A percentile compares a stretch with the other conserved stretches of the same genome.
Evolutionary conservation across 2,113 vertebrate genomes (phyloP).

Genomic region (Labrus mixtus): DNA sequence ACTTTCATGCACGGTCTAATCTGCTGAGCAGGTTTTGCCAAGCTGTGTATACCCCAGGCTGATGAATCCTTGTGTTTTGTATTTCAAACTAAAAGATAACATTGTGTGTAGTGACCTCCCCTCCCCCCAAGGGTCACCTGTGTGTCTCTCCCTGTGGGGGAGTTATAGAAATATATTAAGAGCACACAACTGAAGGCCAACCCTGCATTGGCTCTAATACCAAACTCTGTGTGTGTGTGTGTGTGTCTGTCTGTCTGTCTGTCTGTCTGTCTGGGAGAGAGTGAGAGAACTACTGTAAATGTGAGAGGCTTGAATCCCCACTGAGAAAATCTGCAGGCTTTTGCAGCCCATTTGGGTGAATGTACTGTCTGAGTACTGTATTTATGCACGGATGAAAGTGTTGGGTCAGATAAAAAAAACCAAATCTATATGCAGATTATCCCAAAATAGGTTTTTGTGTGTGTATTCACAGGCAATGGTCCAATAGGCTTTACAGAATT

Average conservation of each 20-base stretch:
- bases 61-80: conserved; percentile 60
- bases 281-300: conserved; percentile 5
- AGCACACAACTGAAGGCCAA: conserved; percentile 6
- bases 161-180: conserved; percentile 25
- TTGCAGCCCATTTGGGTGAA: conserved; percentile 9
- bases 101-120: conserved; percentile 53
- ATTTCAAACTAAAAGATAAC: conserved; percentile 48
- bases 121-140: conserved; percentile 64
- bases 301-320: conserved; percentile 21
- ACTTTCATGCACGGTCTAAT: conserved; percentile 6
- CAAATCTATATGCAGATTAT: conserved; percentile 46
- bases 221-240: not conserved
- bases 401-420: conserved; percentile 1
- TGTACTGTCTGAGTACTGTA: conserved; percentile 23
- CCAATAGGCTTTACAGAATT: conserved; percentile 50
- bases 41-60: conserved; percentile 57
- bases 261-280: not conserved
- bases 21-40: conserved; percentile 34
- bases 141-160: conserved; percentile 41
- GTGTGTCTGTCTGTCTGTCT: no score
- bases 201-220: not conserved
- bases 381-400: conserved; percentile 30
- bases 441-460: conserved; percentile 27
- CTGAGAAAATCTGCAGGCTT: conserved; percentile 43
- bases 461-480: conserved; percentile 17